Conservation (phyloP, 2,888 invertebrate species). For the Drosophila antonietae region DNA sequence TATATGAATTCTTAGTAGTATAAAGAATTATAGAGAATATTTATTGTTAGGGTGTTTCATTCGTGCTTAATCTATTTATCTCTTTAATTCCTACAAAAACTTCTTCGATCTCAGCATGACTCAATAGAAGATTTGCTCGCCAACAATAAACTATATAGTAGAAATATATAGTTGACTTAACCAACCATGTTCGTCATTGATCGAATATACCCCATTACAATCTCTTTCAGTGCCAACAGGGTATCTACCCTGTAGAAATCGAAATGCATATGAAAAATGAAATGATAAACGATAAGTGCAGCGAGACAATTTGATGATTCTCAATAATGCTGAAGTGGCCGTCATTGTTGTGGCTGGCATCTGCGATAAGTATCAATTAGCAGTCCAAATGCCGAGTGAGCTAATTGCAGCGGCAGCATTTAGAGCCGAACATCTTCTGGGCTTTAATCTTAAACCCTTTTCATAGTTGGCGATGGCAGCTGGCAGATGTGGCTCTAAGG, state of each 20-base stretch:
- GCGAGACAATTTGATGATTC: conserved; percentile 39
- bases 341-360: conserved; percentile 44
- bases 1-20: too few relatives aligned
- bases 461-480: conserved; percentile 1
- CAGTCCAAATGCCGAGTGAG: conserved; percentile 39
- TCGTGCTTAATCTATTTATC: too few relatives aligned
- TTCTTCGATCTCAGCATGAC: neutral
- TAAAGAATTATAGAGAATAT: too few relatives aligned
- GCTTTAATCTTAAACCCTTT: conserved; percentile 45
- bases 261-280: conserved; percentile 63
- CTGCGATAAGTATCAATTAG: conserved; percentile 71
- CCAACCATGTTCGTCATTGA: neutral
- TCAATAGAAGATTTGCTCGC: neutral
- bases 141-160: too few relatives aligned
- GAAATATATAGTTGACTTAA: too few relatives aligned
- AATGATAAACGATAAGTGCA: conserved; percentile 46
- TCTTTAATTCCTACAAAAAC: too few relatives aligned
- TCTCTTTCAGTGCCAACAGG: neutral
- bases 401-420: conserved; percentile 56
- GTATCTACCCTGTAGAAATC: neutral
- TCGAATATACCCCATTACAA: neutral
- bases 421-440: neutral
- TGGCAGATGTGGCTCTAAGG: conserved; percentile 13
- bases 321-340: conserved; percentile 37
- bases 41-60: too few relatives aligned